phyloP scores from a whole-genome alignment of 2,797 vertebrate genomes.

The Microcaecilia unicolor region DNA sequence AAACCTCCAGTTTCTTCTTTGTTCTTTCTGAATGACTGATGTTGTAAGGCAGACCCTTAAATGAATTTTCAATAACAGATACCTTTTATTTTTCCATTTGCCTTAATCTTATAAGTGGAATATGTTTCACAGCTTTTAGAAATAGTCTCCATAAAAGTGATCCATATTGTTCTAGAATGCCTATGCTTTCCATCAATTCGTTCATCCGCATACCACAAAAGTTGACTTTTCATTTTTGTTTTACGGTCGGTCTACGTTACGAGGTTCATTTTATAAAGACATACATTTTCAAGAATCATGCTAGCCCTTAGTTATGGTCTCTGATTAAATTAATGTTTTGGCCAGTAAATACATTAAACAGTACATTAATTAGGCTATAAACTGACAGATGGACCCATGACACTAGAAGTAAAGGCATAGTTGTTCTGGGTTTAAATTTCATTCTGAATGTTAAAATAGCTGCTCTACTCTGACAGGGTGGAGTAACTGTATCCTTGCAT shows the following conservation, averaged over 20 bases:
- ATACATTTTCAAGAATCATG: not conserved
- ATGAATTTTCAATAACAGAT: too few relatives aligned
- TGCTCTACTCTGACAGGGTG: too few relatives aligned
- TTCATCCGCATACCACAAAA: not conserved
- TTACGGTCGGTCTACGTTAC: not conserved
- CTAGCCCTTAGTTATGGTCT: not conserved
- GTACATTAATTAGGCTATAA: not conserved
- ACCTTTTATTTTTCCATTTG: too few relatives aligned
- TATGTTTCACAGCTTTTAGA: too few relatives aligned
- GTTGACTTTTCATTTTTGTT: not conserved
- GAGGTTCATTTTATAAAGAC: not conserved
- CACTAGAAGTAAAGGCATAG: not conserved
- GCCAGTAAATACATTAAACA: not conserved
- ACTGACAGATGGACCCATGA: not conserved
- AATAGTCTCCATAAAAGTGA: not conserved
- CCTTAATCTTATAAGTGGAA: too few relatives aligned
- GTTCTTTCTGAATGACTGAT: too few relatives aligned
- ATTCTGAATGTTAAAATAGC: not conserved
- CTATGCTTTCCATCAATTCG: too few relatives aligned
- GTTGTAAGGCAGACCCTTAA: too few relatives aligned
- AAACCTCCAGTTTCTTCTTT: too few relatives aligned
- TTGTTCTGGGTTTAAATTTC: not conserved
- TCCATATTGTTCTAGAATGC: too few relatives aligned
- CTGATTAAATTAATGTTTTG: not conserved
- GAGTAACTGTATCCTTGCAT: too few relatives aligned